A percentile compares a stretch with the other conserved stretches of the same genome.
phyloP scores from a whole-genome alignment of 2,113 vertebrate genomes.

The Clarias macrocephalus region DNA sequence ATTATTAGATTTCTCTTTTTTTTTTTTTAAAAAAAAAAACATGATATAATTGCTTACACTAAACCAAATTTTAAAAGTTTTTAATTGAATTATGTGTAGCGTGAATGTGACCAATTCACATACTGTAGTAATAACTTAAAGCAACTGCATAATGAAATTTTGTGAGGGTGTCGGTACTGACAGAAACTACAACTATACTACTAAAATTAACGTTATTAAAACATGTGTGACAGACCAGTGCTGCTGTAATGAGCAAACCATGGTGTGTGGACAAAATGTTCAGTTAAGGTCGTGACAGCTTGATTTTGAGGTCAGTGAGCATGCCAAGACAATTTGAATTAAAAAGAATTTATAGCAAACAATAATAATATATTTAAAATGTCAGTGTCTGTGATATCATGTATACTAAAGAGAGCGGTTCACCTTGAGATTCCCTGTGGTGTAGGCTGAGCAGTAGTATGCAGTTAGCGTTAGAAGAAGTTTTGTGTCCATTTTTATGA shows the following conservation, averaged over 20 bases:
- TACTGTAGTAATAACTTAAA: too few relatives aligned
- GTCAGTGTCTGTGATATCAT: slow-evolving; percentile 5
- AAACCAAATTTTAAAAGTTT: neutral
- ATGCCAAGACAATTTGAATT: neutral
- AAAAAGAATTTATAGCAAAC: neutral
- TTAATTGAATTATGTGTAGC: neutral
- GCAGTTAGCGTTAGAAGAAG: neutral
- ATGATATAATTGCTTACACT: neutral
- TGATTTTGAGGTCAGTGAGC: neutral
- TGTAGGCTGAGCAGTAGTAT: neutral
- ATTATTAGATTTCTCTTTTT: neutral
- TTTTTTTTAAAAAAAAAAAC: too few relatives aligned
- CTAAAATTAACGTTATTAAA: neutral
- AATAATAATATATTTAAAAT: neutral
- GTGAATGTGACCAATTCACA: too few relatives aligned
- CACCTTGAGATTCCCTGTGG: neutral
- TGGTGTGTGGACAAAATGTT: neutral
- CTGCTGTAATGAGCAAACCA: neutral
- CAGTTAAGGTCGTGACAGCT: neutral
- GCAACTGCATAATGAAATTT: too few relatives aligned
- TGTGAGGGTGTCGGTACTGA: too few relatives aligned
- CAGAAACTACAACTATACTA: too few relatives aligned
- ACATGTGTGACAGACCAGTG: neutral
- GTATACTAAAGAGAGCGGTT: neutral
- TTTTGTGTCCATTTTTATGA: neutral